Base-by-base conservation (phyloP, 2,797 vertebrate species). In the Eleutherodactylus coqui region DNA sequence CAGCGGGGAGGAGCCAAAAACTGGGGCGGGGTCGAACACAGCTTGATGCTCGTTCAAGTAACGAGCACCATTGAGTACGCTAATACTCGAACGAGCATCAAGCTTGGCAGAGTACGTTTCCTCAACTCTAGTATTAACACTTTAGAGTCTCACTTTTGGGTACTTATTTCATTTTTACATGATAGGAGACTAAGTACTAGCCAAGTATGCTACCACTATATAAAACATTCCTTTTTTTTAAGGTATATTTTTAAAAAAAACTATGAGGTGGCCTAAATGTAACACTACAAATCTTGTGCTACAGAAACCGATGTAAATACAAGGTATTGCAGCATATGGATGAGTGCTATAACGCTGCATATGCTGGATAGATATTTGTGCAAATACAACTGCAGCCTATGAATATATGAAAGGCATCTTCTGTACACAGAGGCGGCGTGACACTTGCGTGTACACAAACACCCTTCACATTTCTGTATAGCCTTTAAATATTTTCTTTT, bases 401-500 rank as follows among this genome's bases (percentile, higher is more conserved):
- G 51, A 38, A 83, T 36, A n/a, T 29, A 83, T 73, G 32, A 58
- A 41, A 73, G 69, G 43, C 41, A 5, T 47, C 41, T 13, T 67
- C 16, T 51, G 36, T 69, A 70, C 62, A 32, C 21, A 72, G 32
- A 38, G 32, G 13, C 64, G 41, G 34, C 43, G 67, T 58, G 49
- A 17, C 58, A 55, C 72, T 70, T 17, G 45, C 69, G 32, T 75
- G 34, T 27, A 34, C 75, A 32, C 77, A 75, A 32, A 62, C 24
- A 49, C 21, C 47, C 17, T 62, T 64, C 73, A 69, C 17, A 73
- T 29, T 53, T 43, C 21, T 29, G 73, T 79, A 85, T 47, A 62
- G 43, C 51, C 16, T 81, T 73, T 72, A 80, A 55, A 85, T 85
- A 75, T 80, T 75, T 81, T 70, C 49, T 41, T 36, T 81, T 80